phyloP scores from a whole-genome alignment of 53 echinoderm and acorn worm genomes.

The Apostichopus leukothele region DNA sequence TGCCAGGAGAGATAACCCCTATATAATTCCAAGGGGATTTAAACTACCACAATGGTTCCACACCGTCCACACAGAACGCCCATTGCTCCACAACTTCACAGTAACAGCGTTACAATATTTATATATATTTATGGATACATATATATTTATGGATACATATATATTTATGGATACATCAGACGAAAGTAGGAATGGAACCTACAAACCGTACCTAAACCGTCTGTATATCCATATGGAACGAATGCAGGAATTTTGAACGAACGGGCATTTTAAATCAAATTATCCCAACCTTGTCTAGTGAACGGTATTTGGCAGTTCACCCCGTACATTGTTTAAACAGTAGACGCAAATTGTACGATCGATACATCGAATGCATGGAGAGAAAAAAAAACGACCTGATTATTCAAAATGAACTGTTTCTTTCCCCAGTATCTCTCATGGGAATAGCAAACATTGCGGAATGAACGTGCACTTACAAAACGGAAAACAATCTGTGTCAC shows the following conservation, averaged over 20 bases:
- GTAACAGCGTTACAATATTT: too few species aligned
- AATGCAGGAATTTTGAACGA: background rate
- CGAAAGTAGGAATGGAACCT: too few species aligned
- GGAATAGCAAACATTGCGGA: background rate
- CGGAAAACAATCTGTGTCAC: background rate
- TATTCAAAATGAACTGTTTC: background rate
- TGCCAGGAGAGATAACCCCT: too few species aligned
- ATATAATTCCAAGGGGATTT: too few species aligned
- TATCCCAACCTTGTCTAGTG: background rate
- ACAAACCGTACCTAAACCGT: too few species aligned
- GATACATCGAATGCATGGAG: background rate
- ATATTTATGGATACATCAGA: too few species aligned
- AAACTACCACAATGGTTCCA: too few species aligned
- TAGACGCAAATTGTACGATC: slow-evolving; percentile 6
- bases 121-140: too few species aligned
- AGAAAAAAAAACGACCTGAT: background rate
- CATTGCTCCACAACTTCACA: too few species aligned
- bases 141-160: too few species aligned
- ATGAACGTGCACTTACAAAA: background rate
- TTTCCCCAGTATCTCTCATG: background rate
- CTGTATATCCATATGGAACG: background rate
- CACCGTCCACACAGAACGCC: too few species aligned
- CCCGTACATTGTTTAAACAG: background rate
- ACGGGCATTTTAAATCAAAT: background rate
- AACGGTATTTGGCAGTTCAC: background rate